Conservation (phyloP, 2,888 invertebrate genomes). For the Hedya salicella region DNA sequence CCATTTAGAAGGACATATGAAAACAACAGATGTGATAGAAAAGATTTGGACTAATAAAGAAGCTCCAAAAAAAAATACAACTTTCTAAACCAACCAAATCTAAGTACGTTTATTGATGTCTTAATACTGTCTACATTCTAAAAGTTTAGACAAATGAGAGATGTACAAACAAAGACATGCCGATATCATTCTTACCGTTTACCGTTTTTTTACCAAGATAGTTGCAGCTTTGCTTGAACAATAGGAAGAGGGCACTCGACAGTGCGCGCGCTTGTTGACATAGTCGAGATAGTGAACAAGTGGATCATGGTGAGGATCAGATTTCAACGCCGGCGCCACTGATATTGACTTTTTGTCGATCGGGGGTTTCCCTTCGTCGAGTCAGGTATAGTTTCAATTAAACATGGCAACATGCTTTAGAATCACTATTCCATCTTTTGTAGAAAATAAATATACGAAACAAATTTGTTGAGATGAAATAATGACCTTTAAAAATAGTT, state of each 20-base stretch:
- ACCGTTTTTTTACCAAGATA: background rate
- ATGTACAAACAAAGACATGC: background rate
- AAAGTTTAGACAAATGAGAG: background rate
- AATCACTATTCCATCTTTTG: too few species aligned
- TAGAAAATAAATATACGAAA: too few species aligned
- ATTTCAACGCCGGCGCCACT: slow-evolving; percentile 54
- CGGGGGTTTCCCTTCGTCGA: background rate
- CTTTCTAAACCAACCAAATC: too few species aligned
- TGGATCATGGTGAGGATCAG: slow-evolving; percentile 36
- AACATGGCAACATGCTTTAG: too few species aligned
- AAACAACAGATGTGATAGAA: too few species aligned
- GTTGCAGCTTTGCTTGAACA: slow-evolving; percentile 17
- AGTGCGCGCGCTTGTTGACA: slow-evolving; percentile 44
- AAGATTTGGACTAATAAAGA: background rate
- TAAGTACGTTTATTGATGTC: too few species aligned
- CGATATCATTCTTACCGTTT: background rate
- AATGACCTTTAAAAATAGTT: too few species aligned
- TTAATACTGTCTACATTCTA: background rate
- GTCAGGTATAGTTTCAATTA: background rate
- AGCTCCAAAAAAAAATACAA: background rate
- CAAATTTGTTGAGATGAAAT: too few species aligned
- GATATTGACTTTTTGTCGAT: slow-evolving; percentile 34
- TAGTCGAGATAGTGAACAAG: slow-evolving; percentile 45
- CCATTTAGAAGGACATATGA: too few species aligned
- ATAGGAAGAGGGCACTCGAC: slow-evolving; percentile 47